Percentiles rank a stretch among this genome's conserved stretches.
These are phyloP conservation scores for Octodon degus DNA, from an alignment of 2,113 vertebrate species.

Conservation along the genomic window DNA sequence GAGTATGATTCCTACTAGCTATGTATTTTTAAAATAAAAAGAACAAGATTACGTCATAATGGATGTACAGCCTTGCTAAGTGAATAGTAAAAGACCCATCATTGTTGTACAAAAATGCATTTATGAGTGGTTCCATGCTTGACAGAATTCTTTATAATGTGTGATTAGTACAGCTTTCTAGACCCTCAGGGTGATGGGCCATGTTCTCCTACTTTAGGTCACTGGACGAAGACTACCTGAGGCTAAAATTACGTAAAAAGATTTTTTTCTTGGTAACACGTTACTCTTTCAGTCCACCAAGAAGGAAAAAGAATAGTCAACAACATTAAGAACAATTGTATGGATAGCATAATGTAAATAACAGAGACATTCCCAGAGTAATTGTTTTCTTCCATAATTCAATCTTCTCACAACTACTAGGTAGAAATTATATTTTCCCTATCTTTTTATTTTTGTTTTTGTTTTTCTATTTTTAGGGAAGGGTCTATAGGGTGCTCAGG, in stretches of 20 bases:
- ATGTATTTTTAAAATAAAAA: neutral
- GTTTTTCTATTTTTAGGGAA: too few relatives aligned
- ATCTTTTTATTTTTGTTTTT: too few relatives aligned
- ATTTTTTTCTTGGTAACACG: neutral
- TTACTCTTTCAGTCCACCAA: neutral
- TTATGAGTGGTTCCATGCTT: neutral
- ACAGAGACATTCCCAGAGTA: neutral
- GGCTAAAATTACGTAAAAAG: neutral
- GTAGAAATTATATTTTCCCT: neutral
- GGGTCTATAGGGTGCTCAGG: too few relatives aligned
- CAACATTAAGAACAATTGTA: neutral
- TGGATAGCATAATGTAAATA: neutral
- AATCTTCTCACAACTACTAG: neutral
- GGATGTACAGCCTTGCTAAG: neutral
- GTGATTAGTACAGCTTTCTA: neutral
- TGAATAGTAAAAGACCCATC: neutral
- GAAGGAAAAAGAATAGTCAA: neutral
- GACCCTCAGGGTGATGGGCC: neutral
- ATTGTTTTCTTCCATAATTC: neutral
- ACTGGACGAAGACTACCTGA: neutral
- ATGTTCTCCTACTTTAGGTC: neutral
- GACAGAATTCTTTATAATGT: neutral
- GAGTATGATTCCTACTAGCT: neutral
- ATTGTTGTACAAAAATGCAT: neutral
- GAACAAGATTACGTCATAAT: neutral